Evolutionary conservation across 2,113 vertebrate genomes (phyloP).

Genomic region (Dolichotis patagonum): DNA sequence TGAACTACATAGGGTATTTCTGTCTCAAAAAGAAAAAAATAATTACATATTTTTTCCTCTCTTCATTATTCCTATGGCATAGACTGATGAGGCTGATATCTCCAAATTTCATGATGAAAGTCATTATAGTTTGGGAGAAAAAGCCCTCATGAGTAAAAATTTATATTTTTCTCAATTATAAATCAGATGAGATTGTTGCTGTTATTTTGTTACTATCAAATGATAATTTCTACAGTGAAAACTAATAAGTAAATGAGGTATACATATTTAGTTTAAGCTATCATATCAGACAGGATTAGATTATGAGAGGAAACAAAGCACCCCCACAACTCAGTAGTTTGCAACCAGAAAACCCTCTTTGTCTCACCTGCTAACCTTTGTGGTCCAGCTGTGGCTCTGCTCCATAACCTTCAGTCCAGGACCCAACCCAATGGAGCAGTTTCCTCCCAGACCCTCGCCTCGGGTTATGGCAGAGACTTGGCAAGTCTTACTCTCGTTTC

Average conservation of each 20-base stretch:
- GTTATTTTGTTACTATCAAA: neutral
- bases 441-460: neutral
- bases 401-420: neutral
- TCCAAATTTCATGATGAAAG: neutral
- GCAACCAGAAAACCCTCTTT: neutral
- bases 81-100: neutral
- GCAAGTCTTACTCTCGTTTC: neutral
- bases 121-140: neutral
- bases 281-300: neutral
- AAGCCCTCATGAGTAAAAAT: neutral
- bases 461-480: neutral
- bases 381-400: neutral
- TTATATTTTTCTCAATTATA: slow-evolving; percentile 50
- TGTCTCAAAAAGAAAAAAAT: no score
- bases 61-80: neutral
- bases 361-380: rapidly evolving
- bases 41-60: neutral
- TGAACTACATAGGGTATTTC: no score
- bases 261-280: neutral
- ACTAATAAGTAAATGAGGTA: neutral
- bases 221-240: neutral
- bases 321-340: neutral
- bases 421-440: neutral
- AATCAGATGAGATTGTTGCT: neutral
- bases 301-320: neutral